These are phyloP conservation scores for Acanthosepion esculentum DNA, from an alignment of 2,888 invertebrate genomes.

Conservation along the genomic window DNA sequence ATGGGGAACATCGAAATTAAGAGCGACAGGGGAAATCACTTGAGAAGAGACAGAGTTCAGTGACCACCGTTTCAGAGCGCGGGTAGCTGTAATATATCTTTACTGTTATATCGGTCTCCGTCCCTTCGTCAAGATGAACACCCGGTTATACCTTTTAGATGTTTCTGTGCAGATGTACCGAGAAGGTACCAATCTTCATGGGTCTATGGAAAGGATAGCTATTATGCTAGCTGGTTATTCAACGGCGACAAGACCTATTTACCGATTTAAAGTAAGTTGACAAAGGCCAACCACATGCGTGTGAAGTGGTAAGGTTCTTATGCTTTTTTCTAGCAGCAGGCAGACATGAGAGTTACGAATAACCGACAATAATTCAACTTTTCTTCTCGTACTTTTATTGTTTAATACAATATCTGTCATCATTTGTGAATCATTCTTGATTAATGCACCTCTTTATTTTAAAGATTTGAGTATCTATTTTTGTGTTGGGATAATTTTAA, in stretches of 20 bases:
- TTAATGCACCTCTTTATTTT: background rate
- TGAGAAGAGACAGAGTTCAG: background rate
- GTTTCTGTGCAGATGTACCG: slow-evolving; percentile 47
- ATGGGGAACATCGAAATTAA: background rate
- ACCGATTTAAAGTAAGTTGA: slow-evolving; percentile 62
- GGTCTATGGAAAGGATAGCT: slow-evolving; percentile 57
- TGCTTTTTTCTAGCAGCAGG: background rate
- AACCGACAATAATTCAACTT: background rate
- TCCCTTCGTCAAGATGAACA: slow-evolving; percentile 42
- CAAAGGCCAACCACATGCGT: slow-evolving; percentile 36
- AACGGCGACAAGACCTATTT: slow-evolving; percentile 58
- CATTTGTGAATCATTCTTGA: background rate
- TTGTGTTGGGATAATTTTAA: background rate
- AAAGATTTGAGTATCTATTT: background rate
- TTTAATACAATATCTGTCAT: too few relatives aligned
- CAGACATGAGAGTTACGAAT: background rate
- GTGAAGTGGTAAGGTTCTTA: background rate
- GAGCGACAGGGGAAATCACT: background rate
- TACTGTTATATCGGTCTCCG: slow-evolving; percentile 43
- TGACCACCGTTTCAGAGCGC: slow-evolving; percentile 40
- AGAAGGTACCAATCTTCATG: slow-evolving; percentile 59
- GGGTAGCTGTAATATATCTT: slow-evolving; percentile 40
- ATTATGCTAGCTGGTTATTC: slow-evolving; percentile 58
- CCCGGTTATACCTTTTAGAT: slow-evolving; percentile 45
- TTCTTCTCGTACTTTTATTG: background rate